phyloP scores from a whole-genome alignment of 2,113 vertebrate species.

The Anarhynchus alexandrinus region DNA sequence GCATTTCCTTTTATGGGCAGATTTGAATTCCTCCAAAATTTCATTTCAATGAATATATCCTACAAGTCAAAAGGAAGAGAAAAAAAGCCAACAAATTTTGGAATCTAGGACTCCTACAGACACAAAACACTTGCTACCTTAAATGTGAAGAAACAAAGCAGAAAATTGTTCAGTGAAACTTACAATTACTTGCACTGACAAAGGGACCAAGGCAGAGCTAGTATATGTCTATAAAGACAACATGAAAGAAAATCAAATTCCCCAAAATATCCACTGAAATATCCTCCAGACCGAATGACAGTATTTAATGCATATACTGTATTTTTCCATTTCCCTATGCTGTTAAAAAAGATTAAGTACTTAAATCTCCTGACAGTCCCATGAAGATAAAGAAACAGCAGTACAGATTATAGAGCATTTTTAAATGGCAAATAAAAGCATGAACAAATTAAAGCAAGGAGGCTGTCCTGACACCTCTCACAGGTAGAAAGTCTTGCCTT shows the following conservation, averaged over 20 bases:
- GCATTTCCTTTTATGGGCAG: neutral
- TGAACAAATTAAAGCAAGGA: neutral
- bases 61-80: neutral
- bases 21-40: neutral
- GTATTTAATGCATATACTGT: neutral
- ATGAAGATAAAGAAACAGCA: neutral
- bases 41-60: neutral
- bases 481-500: neutral
- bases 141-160: slow-evolving; percentile 22
- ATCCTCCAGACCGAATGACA: neutral
- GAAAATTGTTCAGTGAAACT: neutral
- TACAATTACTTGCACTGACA: slow-evolving; percentile 6
- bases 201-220: neutral
- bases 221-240: neutral
- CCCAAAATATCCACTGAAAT: neutral
- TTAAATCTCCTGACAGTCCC: neutral
- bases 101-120: neutral
- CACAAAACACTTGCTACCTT: neutral
- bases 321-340: neutral
- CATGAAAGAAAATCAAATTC: neutral
- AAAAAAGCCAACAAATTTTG: neutral
- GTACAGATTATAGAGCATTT: neutral
- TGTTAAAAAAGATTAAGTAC: neutral
- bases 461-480: neutral
- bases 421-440: neutral